Base-by-base conservation (phyloP, 2,888 invertebrate species). In the Oithona nana region DNA sequence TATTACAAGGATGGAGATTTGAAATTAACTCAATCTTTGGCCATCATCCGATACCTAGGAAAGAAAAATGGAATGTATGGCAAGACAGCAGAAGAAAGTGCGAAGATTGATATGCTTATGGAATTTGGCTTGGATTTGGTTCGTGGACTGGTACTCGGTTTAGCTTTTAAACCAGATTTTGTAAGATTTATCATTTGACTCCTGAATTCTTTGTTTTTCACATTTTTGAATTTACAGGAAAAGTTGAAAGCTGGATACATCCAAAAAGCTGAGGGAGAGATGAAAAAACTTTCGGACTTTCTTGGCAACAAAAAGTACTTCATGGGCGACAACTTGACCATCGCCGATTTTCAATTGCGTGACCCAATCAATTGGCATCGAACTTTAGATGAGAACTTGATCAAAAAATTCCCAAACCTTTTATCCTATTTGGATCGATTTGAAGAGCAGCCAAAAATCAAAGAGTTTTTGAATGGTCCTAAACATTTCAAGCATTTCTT, bases 341-440 rank as follows among this genome's bases (percentile, higher is more conserved):
- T 71, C 51, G 71, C 69, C 11, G 75, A 75, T 65, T 75, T 75
- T 66, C 67, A 69, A 2, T 68, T 74, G 65, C 75, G 74, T 65
- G 75, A 75, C 64, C 66, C 71, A 30, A 66, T 75, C 50, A 73
- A 73, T 64, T 71, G 74, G 63, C 72, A 71, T 56, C 67, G 68
- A 50, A 52, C 70, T 1, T 69, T 76, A 65, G 67, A 68, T 13
- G 68, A 71, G 1, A 69, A 67, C 6, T 68, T 69, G 49, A 65
- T 75, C 11, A 69, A 71, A 26, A 64, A 68, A 1, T 71, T 66
- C 65, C 67, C 70, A 1, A 74, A 73, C 63, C 68, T 75, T n/a
- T 67, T 67, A 4, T 71, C 69, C 8, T 75, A 73, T 67, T 55
- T 70, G 28, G 65, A 67, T 1, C 68, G 72, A 52, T 71, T 76